Base-by-base conservation (phyloP, 2,113 vertebrate species). In the Aix galericulata region DNA sequence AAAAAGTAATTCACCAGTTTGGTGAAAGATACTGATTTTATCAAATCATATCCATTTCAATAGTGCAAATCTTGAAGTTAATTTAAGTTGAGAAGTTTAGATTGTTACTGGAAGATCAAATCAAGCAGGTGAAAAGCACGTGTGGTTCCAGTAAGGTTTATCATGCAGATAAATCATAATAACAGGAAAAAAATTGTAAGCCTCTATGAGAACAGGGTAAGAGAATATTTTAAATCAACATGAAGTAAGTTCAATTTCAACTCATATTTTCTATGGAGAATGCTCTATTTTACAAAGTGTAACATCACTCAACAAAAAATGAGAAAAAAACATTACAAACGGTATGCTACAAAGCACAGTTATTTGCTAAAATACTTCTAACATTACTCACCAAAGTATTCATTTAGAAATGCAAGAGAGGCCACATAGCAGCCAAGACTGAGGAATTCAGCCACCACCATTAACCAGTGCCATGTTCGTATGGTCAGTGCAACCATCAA, bases 401-500 rank as follows among this genome's bases (percentile, higher is more conserved):
- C 99, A 82, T 99, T 99, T 75, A 99, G 98, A 97, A 99, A 99
- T 91, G 99, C 98, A 42, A 99, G 99, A 4, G 99, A 99, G 94
- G 99, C 99, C 88, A 99, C 97, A 95, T 99, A 99, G 97, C 98
- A 99, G 96, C 98, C 98, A 77, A 99, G 98, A 96, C 99, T 99
- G 97, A 99, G 98, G 97, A 99, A 98, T 98, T 99, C 98, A 2
- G 99, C 99, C 97, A 99, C 95, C 44, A 98, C 99, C 99, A 99
- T 99, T 91, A 99, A 98, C 98, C 99, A 99, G 97, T 99, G 99
- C 99, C 99, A 99, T 0, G 99, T 99, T 13, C 99, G 97, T 82
- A 99, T 96, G 8, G 98, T 99, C 92, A 99, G 98, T 7, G 99
- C 99, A 97, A 99, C 99, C 99, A 99, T 99, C 94, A 99, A 98